Evolutionary conservation across 92 coral and sea anemone genomes (phyloP), one percentile per base, ranked within the genome.

Genomic region (Palythoa caribaeorum): DNA sequence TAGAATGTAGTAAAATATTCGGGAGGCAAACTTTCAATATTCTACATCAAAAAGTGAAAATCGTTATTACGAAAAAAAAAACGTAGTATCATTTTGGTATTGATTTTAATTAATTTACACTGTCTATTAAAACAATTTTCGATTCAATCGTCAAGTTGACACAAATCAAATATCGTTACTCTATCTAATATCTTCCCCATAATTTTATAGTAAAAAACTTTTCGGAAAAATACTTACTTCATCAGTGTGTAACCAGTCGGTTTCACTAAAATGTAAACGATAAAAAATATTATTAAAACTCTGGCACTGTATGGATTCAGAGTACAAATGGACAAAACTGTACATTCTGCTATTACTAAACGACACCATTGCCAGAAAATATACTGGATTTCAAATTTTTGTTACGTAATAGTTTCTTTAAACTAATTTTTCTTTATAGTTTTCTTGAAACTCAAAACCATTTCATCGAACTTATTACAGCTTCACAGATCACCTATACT

Each of bases 171-270:
- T 16, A 7, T n/a, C 70, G 19, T 7, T 4, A 63, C 70, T 63
- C n/a, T 53, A 38, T 28, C 28, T 28, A 28, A 28, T 28, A 28
- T 21, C 69, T 65, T 19, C 36, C 7, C 50, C 15, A 73, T 37
- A 17, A 8, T 12, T 6, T 36, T n/a, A 71, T 4, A 69, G 14
- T 15, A 57, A 44, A 50, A 20, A 63, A n/a, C 35, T 55, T 55
- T 15, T 44, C 36, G 6, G 17, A 50, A 6, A 65, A 21, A 52
- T 74, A 96, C 98, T 88, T 88, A 96, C 98, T 94, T 94, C 90
- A 80, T 91, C 87, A 96, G 84, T 71, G 95, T 90, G 85, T 96
- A 96, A 3, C 90, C 90, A 5, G 1, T 28, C 48, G 89, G 85
- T 75, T 89, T 89, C 88, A 94, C 92, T 92, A 92, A 79, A 93